phyloP scores from a whole-genome alignment of 2,113 vertebrate species.

The Lagopus leucura region DNA sequence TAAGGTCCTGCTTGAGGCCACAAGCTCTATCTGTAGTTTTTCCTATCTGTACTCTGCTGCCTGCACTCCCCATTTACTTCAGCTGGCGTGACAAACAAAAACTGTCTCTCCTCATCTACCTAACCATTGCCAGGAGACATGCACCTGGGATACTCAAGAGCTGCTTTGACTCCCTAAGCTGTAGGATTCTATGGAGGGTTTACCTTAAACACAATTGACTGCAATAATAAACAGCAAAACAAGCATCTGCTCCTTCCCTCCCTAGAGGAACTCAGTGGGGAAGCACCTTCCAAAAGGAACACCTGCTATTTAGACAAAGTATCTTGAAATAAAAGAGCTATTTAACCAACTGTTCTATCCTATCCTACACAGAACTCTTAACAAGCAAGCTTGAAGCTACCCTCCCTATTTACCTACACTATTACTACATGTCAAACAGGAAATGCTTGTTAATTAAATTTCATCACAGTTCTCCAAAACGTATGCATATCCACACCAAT shows the following conservation, averaged over 20 bases:
- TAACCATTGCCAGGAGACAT: neutral
- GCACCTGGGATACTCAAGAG: neutral
- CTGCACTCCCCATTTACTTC: neutral
- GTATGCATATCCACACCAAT: conserved; percentile 19
- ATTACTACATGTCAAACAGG: neutral
- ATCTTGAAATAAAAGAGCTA: neutral
- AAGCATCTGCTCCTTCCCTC: neutral
- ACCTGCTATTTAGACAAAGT: neutral
- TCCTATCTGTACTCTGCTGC: neutral
- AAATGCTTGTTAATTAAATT: neutral
- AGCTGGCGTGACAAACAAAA: neutral
- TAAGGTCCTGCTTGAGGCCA: neutral
- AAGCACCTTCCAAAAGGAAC: conserved; percentile 33
- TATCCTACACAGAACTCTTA: neutral
- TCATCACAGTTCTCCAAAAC: conserved; percentile 15
- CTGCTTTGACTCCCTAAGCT: neutral
- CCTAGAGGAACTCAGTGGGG: neutral
- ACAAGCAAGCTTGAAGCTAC: neutral
- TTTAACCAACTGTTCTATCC: neutral
- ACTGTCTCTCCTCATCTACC: neutral
- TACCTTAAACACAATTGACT: neutral
- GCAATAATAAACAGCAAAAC: neutral
- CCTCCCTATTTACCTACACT: neutral
- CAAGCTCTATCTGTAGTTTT: neutral
- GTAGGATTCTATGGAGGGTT: neutral